Percentiles rank a stretch among this genome's conserved stretches.
Conservation (phyloP, 2,888 invertebrate species). For the Palloptera scutellata region DNA sequence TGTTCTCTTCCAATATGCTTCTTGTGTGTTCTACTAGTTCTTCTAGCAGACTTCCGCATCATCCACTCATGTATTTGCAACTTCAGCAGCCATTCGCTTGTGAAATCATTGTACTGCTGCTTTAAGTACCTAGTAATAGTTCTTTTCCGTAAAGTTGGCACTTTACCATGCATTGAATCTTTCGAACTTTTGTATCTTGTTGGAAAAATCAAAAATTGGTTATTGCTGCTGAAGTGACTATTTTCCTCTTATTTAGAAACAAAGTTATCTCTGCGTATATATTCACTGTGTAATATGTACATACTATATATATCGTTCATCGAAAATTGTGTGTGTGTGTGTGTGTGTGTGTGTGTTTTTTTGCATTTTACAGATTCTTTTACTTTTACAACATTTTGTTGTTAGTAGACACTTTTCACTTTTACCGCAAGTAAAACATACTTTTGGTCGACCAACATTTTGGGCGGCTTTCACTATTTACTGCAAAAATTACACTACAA, state of each 20-base stretch:
- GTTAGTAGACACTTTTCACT: conserved; percentile 29
- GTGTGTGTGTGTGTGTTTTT: neutral
- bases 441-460: conserved; percentile 29
- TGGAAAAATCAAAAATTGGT: conserved; percentile 10
- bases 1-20: no score
- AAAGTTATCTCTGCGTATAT: neutral
- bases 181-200: neutral
- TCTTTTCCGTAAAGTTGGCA: neutral
- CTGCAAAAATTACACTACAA: conserved; percentile 18
- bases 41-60: no score
- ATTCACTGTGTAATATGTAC: no score
- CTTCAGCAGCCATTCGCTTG: no score
- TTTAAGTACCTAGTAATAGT: conserved; percentile 1
- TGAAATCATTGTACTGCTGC: no score
- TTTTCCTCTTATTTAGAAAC: neutral
- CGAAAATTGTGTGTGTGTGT: neutral
- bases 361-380: neutral
- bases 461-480: conserved; percentile 20
- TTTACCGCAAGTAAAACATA: conserved; percentile 31
- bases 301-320: neutral
- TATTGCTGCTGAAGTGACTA: neutral
- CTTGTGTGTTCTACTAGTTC: no score
- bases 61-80: no score
- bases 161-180: neutral
- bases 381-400: neutral